A percentile compares a stretch with the other conserved stretches of the same genome.
These are phyloP conservation scores for Chymomyza caudatula DNA, from an alignment of 2,888 invertebrate species.

Conservation along the genomic window DNA sequence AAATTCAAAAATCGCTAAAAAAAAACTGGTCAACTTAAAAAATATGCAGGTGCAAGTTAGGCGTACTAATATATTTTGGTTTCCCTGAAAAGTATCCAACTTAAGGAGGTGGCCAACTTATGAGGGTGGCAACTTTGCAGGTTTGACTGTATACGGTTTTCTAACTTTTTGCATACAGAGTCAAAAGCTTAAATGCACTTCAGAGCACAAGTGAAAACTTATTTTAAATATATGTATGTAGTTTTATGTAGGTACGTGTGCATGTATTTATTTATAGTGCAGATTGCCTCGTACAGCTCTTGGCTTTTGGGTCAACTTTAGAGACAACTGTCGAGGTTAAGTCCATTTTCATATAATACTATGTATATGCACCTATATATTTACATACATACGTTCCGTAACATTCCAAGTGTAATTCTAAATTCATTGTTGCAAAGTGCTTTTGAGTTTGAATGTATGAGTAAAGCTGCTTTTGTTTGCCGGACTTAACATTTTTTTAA, in stretches of 20 bases:
- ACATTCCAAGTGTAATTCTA: constrained; percentile 46
- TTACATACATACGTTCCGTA: constrained; percentile 37
- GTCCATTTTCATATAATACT: constrained; percentile 48
- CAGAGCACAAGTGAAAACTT: constrained; percentile 45
- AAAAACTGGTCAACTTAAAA: too few species aligned
- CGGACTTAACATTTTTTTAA: constrained; percentile 17
- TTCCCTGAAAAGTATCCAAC: too few species aligned
- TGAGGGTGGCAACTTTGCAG: too few species aligned
- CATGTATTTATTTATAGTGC: constrained; percentile 2
- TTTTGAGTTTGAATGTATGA: constrained; percentile 27
- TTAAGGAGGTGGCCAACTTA: too few species aligned
- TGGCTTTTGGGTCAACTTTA: constrained; percentile 53
- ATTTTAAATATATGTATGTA: constrained; percentile 34
- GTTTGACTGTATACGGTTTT: too few species aligned
- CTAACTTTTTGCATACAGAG: constrained; percentile 5
- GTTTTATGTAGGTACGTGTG: neutral
- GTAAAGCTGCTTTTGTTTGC: constrained; percentile 54
- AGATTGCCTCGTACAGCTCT: neutral
- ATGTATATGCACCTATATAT: neutral
- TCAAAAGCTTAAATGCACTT: constrained; percentile 57
- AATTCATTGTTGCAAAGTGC: constrained; percentile 56
- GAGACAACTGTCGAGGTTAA: constrained; percentile 55
- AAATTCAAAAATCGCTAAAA: too few species aligned
- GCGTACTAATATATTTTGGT: too few species aligned
- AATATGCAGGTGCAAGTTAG: too few species aligned